Evolutionary conservation across 2,888 invertebrate genomes (phyloP).

Genomic region (Dryococelus australis): DNA sequence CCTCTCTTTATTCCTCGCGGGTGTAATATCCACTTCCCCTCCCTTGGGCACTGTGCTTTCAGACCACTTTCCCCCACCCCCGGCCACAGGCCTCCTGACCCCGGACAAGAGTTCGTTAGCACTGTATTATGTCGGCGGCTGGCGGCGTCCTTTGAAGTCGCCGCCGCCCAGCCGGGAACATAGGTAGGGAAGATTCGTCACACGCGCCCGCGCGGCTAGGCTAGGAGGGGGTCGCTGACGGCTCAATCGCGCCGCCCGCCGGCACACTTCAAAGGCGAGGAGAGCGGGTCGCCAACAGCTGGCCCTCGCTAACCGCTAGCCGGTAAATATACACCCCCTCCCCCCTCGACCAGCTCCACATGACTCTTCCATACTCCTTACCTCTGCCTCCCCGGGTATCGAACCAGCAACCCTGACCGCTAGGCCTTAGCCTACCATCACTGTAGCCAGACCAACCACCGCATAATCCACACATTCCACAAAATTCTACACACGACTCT

Average conservation of each 20-base stretch:
- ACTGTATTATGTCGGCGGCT: conserved; percentile 24
- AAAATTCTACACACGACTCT: too few species aligned
- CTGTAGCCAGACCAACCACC: too few species aligned
- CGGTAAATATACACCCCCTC: too few species aligned
- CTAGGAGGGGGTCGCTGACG: neutral
- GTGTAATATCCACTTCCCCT: neutral
- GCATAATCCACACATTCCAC: too few species aligned
- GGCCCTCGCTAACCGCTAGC: neutral
- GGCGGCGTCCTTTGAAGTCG: conserved; percentile 22
- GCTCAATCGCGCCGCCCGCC: conserved; percentile 22
- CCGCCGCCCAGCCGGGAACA: neutral
- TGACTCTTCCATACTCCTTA: too few species aligned
- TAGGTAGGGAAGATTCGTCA: conserved; percentile 25
- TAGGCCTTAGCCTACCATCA: too few species aligned
- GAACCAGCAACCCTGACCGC: too few species aligned
- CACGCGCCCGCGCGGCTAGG: neutral
- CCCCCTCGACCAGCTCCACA: too few species aligned
- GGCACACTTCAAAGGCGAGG: conserved; percentile 18
- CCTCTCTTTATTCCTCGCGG: neutral
- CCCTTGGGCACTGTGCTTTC: too few species aligned
- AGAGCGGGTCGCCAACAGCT: neutral
- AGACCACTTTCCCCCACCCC: neutral
- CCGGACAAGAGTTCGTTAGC: conserved; percentile 25
- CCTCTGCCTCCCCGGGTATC: too few species aligned
- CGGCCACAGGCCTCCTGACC: neutral